Evolutionary conservation across 2,113 vertebrate genomes (phyloP), one percentile per base, ranked within the genome.

Genomic region (Caracal caracal): DNA sequence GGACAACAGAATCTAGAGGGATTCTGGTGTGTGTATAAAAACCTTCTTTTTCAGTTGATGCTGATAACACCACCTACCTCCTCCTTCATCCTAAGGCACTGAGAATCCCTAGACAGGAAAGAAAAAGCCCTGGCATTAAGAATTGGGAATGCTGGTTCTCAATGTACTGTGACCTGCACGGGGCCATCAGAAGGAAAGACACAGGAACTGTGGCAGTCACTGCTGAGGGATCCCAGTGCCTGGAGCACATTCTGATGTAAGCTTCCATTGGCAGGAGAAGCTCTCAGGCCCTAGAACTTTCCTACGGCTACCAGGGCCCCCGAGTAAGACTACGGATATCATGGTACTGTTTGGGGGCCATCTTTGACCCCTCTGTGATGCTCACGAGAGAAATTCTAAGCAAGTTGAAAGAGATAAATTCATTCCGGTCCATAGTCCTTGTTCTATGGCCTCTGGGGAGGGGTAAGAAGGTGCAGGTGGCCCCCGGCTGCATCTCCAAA

Each of bases 71-170:
- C 71, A 84, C 3, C 40, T 37, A 89, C 24, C 49, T 85, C 28
- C 66, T 28, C 49, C 15, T 5, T 59, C 51, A n/a, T 33, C 17
- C 49, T 8, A 56, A 53, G 56, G 40, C n/a, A 37, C 15, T 3
- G 5, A 81, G n/a, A 84, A 84, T 73, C 70, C 47, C 63, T 63
- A 68, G 37, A 30, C 13, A 85, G 83, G n/a, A 61, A 83, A 91
- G 33, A 59, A 70, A 87, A 82, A 26, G 33, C 33, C 33, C 22
- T 59, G 53, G 37, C 37, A 47, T 63, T 63, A 83, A 49, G 49
- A 90, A 88, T 5, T 30, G 26, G 53, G 26, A 61, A 87, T 80
- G 37, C 24, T 49, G 56, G 49, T 83, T 75, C 63, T 87, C 47
- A 86, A 12, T 0, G 24, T 30, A 56, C 24, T 17, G 22, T 51